These are phyloP conservation scores for Acronicta leporina DNA, from an alignment of 2,888 invertebrate species.

Conservation along the genomic window DNA sequence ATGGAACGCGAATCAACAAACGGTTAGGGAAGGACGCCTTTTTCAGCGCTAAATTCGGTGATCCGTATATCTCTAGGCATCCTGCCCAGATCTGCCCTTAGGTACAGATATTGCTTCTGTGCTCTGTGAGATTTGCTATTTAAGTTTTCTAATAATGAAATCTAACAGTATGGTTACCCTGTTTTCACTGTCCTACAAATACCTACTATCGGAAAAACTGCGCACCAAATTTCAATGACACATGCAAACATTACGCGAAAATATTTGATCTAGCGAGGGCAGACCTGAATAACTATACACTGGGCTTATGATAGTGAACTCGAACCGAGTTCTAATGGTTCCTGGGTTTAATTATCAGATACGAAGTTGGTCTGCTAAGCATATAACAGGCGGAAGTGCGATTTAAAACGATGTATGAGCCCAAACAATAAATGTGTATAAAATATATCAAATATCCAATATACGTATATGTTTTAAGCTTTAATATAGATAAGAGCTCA, in stretches of 20 bases:
- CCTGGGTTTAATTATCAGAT: no score
- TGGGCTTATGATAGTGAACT: background rate
- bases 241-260: conserved; percentile 33
- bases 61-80: no score
- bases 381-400: no score
- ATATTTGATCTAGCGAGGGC: conserved; percentile 34
- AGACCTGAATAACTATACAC: background rate
- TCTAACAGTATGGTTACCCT: conserved; percentile 16
- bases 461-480: no score
- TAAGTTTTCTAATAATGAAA: no score
- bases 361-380: no score
- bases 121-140: no score
- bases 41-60: background rate
- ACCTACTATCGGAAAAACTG: conserved; percentile 35
- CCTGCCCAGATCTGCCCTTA: no score
- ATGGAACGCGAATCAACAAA: background rate
- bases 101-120: no score
- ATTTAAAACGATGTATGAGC: background rate
- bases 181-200: conserved; percentile 31
- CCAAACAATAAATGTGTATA: background rate
- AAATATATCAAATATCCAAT: no score
- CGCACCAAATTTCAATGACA: conserved; percentile 42
- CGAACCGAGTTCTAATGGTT: no score
- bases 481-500: background rate
- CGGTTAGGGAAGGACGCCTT: background rate